Conservation (phyloP, 35 echinoderm and acorn worm species). For the Anneissia japonica region DNA sequence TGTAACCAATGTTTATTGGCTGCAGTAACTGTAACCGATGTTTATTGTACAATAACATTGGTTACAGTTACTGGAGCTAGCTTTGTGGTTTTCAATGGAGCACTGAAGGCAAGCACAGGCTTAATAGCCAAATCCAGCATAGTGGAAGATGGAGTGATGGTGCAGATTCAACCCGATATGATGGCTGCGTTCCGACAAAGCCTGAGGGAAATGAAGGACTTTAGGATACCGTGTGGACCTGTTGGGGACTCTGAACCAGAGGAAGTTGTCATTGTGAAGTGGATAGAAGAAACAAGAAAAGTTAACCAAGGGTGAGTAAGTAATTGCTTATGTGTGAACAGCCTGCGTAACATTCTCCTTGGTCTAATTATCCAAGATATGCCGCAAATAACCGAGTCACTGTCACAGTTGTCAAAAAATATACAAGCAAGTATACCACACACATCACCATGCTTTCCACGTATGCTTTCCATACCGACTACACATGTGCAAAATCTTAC, state of each 20-base stretch:
- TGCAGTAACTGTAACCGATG: no score
- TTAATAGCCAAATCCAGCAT: constrained; percentile 97
- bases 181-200: constrained; percentile 73
- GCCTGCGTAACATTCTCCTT: no score
- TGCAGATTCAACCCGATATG: constrained; percentile 87
- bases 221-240: constrained; percentile 75
- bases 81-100: constrained; percentile 98
- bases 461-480: no score
- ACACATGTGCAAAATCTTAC: no score
- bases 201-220: constrained; percentile 81
- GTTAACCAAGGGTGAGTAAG: constrained; percentile 73
- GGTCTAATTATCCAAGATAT: no score
- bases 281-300: constrained; percentile 83
- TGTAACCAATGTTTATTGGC: no score
- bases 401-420: no score
- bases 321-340: no score
- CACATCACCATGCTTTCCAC: no score
- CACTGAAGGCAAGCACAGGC: constrained; percentile 81
- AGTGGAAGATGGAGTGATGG: constrained; percentile 95
- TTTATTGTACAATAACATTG: no score
- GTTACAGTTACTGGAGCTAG: constrained; percentile 89
- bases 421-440: no score
- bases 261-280: constrained; percentile 76
- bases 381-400: no score
- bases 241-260: constrained; percentile 49